These are phyloP conservation scores for Ceriagrion tenellum DNA, from an alignment of 2,888 invertebrate genomes.

Conservation along the genomic window DNA sequence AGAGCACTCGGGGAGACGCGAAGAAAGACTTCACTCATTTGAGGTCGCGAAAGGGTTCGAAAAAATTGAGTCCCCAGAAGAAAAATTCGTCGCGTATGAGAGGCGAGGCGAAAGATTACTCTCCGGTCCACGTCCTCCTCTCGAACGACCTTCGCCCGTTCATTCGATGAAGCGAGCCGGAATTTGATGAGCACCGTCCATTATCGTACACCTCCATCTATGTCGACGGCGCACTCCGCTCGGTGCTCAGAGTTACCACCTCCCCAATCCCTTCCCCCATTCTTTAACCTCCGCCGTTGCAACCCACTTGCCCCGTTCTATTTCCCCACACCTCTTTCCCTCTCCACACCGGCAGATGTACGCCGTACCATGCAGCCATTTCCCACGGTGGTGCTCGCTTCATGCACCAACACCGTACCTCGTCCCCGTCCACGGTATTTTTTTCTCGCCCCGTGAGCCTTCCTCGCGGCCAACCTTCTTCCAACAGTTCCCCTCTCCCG, in stretches of 20 bases:
- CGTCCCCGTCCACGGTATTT: background rate
- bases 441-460: background rate
- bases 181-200: background rate
- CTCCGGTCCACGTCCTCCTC: background rate
- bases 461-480: background rate
- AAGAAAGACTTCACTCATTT: background rate
- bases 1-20: background rate
- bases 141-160: background rate
- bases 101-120: constrained; percentile 48
- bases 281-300: background rate
- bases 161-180: constrained; percentile 25
- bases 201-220: background rate
- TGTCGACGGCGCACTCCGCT: constrained; percentile 3
- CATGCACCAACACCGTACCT: background rate
- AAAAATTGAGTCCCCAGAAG: constrained; percentile 33
- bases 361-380: constrained; percentile 17
- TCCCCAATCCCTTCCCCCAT: background rate
- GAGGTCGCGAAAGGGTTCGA: background rate
- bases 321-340: background rate
- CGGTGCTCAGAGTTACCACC: background rate
- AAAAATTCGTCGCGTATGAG: constrained; percentile 54
- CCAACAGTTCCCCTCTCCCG: background rate
- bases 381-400: constrained; percentile 41
- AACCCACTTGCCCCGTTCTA: background rate
- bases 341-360: constrained; percentile 39